Base-by-base conservation (phyloP, 2,888 invertebrate genomes). In the Andricus quercusramuli region DNA sequence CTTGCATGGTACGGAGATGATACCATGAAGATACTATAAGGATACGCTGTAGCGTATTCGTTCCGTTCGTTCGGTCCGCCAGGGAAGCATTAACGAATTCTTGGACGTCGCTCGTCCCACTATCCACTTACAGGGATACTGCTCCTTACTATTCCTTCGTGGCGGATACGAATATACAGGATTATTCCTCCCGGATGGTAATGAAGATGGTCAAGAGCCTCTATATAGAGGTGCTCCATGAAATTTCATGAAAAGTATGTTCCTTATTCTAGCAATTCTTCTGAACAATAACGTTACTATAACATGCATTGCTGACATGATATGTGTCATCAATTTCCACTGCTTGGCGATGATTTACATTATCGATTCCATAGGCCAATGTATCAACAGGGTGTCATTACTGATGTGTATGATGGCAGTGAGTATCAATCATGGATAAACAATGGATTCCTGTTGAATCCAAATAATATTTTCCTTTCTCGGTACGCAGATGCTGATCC, bases 371-470 rank as follows among this genome's bases (percentile, higher is more conserved):
- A 37, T 37, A 82, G 83, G 78, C 64, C 59, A 20, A 29, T 13
- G 11, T 25, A 32, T 66, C 70, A 79, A 29, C 13, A 64, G 29
- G 25, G 51, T 68, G 15, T 64, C 62, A 79, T 80, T 32, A 67
- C 59, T 6, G 83, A 84, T 70, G 68, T 82, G 17, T 82, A 80
- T 78, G 83, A 83, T 37, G 66, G 66, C 1, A 44, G 37, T 9
- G 41, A 83, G 5, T 83, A 84, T 77, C 11, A 32, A 20, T 15
- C 44, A 15, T 82, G 80, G 83, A 66, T 83, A 15, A 9, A 78
- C n/a, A 78, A 81, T 82, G 83, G 83, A 11, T 84, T 84, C 51
- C 76, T 84, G 0, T 25, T 9, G 2, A 62, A 13, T 44, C 44
- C 13, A 44, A 44, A 44, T 44, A 44, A 44, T 3, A 13, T 44